Base-by-base conservation (phyloP, 2,888 invertebrate species). In the Chaetogeoica ovagalla region DNA sequence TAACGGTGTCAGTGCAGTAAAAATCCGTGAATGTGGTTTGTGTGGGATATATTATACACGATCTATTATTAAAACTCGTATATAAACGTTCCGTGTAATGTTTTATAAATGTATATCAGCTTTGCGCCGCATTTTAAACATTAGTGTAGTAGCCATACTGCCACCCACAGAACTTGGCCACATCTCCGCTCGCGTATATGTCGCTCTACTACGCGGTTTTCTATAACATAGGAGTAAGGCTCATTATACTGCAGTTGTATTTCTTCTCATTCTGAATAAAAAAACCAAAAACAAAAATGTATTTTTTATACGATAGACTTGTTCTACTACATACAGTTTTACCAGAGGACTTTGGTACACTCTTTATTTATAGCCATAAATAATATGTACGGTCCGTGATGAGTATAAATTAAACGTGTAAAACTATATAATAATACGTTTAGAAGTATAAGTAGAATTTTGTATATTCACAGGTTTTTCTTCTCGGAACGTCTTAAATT, bases 51-150 rank as follows among this genome's bases (percentile, higher is more conserved):
- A 19, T 59, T 43, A 43, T 43, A 43, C n/a, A 48, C 59, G 23
- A 60, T 76, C 75, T 76, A 76, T 76, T 76, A 76, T 76, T 76
- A 76, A 76, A 76, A 59, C 43, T 43, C 68, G 59, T 76, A 76
- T 76, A 76, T 76, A 76, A 76, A 76, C 59, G 59, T 59, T 76
- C 68, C 65, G 75, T 15, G 43, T 59, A 59, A 55, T 48, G 57
- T 59, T 75, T 75, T 75, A 55, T 57, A 37, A 30, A 30, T 43
- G 43, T 43, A 9, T 65, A 19, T 66, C 63, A 71, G 39, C 65
- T 66, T 75, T 66, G 39, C 65, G 30, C 30, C 30, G 30, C 57
- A 15, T 65, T 66, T 75, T 74, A 75, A 75, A 65, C 37, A n/a
- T 66, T 65, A 65, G 57, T 17, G 43, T 1, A 2, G 30, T 30